Percentiles rank a stretch among this genome's conserved stretches.
Evolutionary conservation across 2,888 invertebrate genomes (phyloP).

Genomic region (Apantesis nais): DNA sequence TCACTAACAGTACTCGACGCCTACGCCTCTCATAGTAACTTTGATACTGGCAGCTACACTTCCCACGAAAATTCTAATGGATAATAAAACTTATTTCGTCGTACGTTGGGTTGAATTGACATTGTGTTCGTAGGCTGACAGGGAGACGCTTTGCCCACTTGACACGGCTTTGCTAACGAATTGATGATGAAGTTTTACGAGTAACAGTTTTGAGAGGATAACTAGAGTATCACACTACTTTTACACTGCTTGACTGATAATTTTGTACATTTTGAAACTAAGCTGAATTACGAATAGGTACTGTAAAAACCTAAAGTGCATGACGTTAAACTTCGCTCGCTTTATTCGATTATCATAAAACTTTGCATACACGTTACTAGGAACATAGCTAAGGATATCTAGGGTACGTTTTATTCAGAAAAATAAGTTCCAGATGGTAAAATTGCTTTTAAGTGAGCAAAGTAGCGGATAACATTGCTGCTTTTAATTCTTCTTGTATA

Average conservation of each 20-base stretch:
- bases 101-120: constrained; percentile 33
- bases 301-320: too few relatives aligned
- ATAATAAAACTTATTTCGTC: constrained; percentile 27
- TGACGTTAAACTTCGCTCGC: too few relatives aligned
- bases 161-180: constrained; percentile 68
- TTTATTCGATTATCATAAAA: too few relatives aligned
- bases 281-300: neutral
- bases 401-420: neutral
- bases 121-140: constrained; percentile 29
- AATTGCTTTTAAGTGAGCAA: too few relatives aligned
- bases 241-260: constrained; percentile 6
- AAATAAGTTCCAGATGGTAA: neutral
- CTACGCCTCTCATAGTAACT: constrained; percentile 55
- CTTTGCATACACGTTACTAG: too few relatives aligned
- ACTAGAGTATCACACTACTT: constrained; percentile 30
- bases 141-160: constrained; percentile 54
- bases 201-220: constrained; percentile 53
- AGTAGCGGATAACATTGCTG: too few relatives aligned
- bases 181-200: constrained; percentile 62
- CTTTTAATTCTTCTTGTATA: too few relatives aligned
- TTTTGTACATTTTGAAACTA: neutral
- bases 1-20: constrained; percentile 69
- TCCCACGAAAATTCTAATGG: constrained; percentile 9
- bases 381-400: too few relatives aligned
- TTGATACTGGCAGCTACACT: constrained; percentile 42